Evolutionary conservation across 2,797 vertebrate genomes (phyloP), one percentile per base, ranked within the genome.

Genomic region (Australoheros facetus): DNA sequence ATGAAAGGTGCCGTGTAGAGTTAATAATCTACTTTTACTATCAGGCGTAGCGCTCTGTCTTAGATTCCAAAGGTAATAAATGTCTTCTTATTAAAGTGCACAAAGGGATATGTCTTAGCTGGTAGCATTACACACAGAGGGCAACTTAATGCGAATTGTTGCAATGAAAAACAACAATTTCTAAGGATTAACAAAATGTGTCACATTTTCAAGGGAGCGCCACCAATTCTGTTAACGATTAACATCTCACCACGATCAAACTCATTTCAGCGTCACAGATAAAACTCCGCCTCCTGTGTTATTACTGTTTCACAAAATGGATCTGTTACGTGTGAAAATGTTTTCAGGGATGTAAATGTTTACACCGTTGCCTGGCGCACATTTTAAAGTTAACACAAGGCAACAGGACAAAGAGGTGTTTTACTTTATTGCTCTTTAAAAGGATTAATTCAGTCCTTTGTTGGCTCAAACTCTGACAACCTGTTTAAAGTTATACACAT

Each of bases 81-180:
- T 5, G 17, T 80, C 3, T 53, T 45, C 12, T 72, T 9, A 69
- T 17, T 42, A 19, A 3, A 60, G 70, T 11, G 8, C 19, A n/a
- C 3, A 4, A 21, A 23, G 3, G 75, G 71, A 21, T 53, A 26
- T 23, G 16, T 75, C 16, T 81, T 48, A 55, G 23, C 6, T 39
- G 34, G 32, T 57, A 66, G 78, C 64, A 86, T 90, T 84, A 90
- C 90, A 90, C 82, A 88, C 66, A 83, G 82, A 90, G 87, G 87
- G n/a, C 92, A 93, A 93, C 91, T 92, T 93, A 91, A 94, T 92
- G 90, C 16, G 59, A 93, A 93, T 92, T 92, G 93, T 94, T 94
- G 91, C 85, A 93, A 91, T 79, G 58, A 92, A 77, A 87, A 93
- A 93, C 92, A 94, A 94, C 91, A 94, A 93, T 92, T 93, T 92